These are phyloP conservation scores for Diachasmimorpha longicaudata DNA, from an alignment of 1,140 invertebrate species.

Conservation along the genomic window DNA sequence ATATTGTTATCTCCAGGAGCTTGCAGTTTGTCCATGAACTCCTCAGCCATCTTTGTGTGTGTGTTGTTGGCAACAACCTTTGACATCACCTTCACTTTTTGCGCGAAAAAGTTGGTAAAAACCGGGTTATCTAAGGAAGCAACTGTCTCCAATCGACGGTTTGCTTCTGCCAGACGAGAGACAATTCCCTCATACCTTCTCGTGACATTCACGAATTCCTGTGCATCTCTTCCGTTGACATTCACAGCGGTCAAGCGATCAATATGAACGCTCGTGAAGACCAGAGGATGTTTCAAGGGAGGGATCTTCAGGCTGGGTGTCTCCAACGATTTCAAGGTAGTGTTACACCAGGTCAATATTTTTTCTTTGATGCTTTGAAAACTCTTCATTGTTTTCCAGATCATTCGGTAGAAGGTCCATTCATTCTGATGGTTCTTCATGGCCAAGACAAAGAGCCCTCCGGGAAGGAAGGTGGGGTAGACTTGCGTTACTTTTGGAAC, in stretches of 20 bases:
- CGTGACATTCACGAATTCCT: constrained; percentile 31
- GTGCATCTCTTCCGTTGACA: constrained; percentile 36
- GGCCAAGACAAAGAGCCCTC: not conserved
- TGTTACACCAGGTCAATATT: constrained; percentile 38
- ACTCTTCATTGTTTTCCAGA: constrained; percentile 31
- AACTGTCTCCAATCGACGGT: not conserved
- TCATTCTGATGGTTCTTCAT: not conserved
- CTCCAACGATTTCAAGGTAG: constrained; percentile 14
- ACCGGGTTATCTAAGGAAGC: not conserved
- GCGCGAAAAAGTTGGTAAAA: not conserved
- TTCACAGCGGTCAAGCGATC: not conserved
- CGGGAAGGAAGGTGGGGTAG: constrained; percentile 18
- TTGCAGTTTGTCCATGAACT: not conserved
- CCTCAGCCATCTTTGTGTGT: not conserved
- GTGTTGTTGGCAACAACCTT: constrained; percentile 24
- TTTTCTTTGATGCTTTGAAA: constrained; percentile 34
- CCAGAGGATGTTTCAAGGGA: constrained; percentile 19
- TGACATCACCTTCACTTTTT: constrained; percentile 23
- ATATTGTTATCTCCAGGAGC: not conserved
- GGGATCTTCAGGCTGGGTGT: not conserved
- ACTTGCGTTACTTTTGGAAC: constrained; percentile 21
- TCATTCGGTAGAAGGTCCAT: constrained; percentile 32
- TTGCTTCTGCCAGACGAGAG: constrained; percentile 8
- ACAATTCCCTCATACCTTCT: constrained; percentile 29
- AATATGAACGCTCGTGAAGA: not conserved